A percentile compares a stretch with the other conserved stretches of the same genome.
phyloP scores from a whole-genome alignment of 2,888 invertebrate species.

The Pammene fasciana region DNA sequence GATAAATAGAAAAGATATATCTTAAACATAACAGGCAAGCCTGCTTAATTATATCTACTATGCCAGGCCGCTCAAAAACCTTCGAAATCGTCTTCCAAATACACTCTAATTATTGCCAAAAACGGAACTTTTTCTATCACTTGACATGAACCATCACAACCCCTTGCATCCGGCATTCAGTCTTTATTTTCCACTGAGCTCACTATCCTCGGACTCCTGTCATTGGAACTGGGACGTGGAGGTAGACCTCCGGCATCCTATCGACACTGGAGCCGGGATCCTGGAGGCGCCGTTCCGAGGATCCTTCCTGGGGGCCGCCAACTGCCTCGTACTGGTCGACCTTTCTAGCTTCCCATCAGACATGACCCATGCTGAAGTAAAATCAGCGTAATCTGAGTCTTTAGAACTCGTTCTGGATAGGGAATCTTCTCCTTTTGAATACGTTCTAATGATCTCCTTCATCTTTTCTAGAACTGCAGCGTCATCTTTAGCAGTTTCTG shows the following conservation, averaged over 20 bases:
- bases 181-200: conserved; percentile 48
- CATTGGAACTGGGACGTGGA: conserved; percentile 78
- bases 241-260: conserved; percentile 75
- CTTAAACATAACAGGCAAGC: conserved; percentile 30
- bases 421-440: conserved; percentile 76
- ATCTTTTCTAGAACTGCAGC: conserved; percentile 88
- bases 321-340: conserved; percentile 81
- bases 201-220: conserved; percentile 58
- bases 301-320: conserved; percentile 77
- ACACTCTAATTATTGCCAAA: conserved; percentile 48
- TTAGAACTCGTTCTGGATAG: conserved; percentile 79
- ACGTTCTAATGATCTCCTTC: conserved; percentile 84
- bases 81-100: conserved; percentile 41
- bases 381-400: conserved; percentile 85
- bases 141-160: conserved; percentile 37
- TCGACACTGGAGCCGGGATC: conserved; percentile 76
- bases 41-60: conserved; percentile 28
- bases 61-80: conserved; percentile 39
- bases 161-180: conserved; percentile 47
- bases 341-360: conserved; percentile 86
- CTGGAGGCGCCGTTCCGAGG: conserved; percentile 71
- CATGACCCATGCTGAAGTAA: conserved; percentile 89
- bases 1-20: conserved; percentile 40
- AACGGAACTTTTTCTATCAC: conserved; percentile 48
- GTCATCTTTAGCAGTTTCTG: conserved; percentile 89